phyloP scores from a whole-genome alignment of 2,888 invertebrate species.

The Heliconius aoede region DNA sequence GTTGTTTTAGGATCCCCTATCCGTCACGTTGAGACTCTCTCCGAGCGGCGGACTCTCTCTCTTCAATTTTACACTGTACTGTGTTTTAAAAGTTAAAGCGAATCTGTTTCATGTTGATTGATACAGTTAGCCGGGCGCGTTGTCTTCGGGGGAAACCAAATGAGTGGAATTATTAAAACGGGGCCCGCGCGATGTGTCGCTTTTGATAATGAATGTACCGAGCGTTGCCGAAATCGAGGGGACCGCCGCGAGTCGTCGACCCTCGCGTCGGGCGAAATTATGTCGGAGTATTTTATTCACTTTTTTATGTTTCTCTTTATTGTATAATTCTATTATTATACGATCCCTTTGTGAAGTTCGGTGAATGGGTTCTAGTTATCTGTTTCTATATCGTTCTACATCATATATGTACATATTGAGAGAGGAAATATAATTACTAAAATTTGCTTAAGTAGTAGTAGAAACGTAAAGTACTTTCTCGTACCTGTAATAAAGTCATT shows the following conservation, averaged over 20 bases:
- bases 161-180: constrained; percentile 82
- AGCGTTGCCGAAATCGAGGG: constrained; percentile 56
- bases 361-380: neutral
- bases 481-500: constrained; percentile 33
- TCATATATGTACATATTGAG: neutral
- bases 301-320: constrained; percentile 34
- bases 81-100: constrained; percentile 32
- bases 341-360: constrained; percentile 34
- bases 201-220: constrained; percentile 80
- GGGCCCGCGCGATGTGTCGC: constrained; percentile 77
- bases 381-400: neutral
- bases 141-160: constrained; percentile 79
- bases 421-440: neutral
- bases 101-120: constrained; percentile 83
- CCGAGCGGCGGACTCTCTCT: too few relatives aligned
- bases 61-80: constrained; percentile 17
- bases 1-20: constrained; percentile 49
- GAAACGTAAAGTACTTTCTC: neutral
- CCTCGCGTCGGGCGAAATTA: constrained; percentile 55
- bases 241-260: constrained; percentile 59
- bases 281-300: constrained; percentile 42
- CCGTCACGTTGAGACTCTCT: constrained; percentile 36
- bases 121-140: constrained; percentile 81
- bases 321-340: constrained; percentile 41
- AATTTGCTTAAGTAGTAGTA: neutral